Evolutionary conservation across 2,797 vertebrate species (phyloP).

Genomic region (Smutsia gigantea): DNA sequence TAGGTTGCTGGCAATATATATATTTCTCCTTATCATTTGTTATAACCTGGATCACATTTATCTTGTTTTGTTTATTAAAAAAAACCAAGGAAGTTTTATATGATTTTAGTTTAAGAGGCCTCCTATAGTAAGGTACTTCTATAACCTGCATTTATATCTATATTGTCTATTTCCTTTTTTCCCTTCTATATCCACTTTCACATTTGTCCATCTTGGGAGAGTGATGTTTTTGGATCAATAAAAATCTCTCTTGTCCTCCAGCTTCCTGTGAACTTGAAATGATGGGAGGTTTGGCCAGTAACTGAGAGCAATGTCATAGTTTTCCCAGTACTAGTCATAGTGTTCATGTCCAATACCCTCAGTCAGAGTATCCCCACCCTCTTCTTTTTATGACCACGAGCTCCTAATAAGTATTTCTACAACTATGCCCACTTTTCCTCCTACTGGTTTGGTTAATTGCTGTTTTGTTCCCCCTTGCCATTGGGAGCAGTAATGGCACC

Average conservation of each 20-base stretch:
- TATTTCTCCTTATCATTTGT: neutral
- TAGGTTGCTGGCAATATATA: neutral
- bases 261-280: neutral
- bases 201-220: neutral
- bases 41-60: neutral
- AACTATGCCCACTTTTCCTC: neutral
- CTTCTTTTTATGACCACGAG: neutral
- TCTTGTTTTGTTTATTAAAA: neutral
- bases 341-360: no score
- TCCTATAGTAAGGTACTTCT: neutral
- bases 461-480: neutral
- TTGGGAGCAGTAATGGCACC: neutral
- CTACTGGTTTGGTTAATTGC: neutral
- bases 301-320: neutral
- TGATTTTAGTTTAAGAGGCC: neutral
- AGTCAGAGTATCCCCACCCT: neutral
- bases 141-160: neutral
- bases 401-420: neutral
- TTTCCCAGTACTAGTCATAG: no score
- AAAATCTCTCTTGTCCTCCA: neutral
- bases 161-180: neutral
- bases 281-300: neutral
- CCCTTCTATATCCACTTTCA: neutral
- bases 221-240: neutral
- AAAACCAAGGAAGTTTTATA: neutral